Evolutionary conservation across 2,888 invertebrate species (phyloP).

Genomic region (Eupithecia tripunctaria): DNA sequence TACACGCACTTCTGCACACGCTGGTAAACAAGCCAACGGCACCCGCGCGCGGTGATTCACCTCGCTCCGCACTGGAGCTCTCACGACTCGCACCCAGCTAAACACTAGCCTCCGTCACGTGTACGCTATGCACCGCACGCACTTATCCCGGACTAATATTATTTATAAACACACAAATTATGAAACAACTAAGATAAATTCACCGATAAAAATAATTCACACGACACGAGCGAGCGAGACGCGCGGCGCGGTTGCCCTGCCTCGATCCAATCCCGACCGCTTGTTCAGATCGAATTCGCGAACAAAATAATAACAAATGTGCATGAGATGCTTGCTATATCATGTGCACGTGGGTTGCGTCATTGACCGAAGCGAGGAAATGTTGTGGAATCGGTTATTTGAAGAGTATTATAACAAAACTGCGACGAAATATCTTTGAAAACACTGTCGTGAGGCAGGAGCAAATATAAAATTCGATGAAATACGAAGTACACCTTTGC

Average conservation of each 20-base stretch:
- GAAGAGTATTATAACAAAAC: conserved; percentile 59
- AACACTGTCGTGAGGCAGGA: conserved; percentile 66
- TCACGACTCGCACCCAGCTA: conserved; percentile 74
- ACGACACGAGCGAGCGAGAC: conserved; percentile 68
- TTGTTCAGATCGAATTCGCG: conserved; percentile 86
- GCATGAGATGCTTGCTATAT: conserved; percentile 83
- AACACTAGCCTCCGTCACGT: conserved; percentile 81
- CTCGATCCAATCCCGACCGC: conserved; percentile 71
- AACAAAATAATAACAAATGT: conserved; percentile 90
- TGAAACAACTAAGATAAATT: conserved; percentile 59
- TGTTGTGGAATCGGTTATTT: conserved; percentile 60
- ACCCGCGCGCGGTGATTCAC: conserved; percentile 79
- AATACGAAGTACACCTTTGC: conserved; percentile 75
- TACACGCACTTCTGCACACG: conserved; percentile 80
- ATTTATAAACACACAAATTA: conserved; percentile 59
- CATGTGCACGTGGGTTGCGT: conserved; percentile 83
- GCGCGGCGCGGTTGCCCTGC: conserved; percentile 72
- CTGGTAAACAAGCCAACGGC: conserved; percentile 81
- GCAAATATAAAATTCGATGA: conserved; percentile 74
- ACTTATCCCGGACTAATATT: conserved; percentile 68
- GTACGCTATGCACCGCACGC: conserved; percentile 62
- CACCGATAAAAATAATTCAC: conserved; percentile 63
- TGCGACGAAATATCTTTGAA: conserved; percentile 65
- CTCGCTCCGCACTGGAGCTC: conserved; percentile 79
- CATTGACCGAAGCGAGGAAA: conserved; percentile 67